Percentiles rank a stretch among this genome's conserved stretches.
phyloP scores from a whole-genome alignment of 2,113 vertebrate species.

The Sebastes fasciatus region DNA sequence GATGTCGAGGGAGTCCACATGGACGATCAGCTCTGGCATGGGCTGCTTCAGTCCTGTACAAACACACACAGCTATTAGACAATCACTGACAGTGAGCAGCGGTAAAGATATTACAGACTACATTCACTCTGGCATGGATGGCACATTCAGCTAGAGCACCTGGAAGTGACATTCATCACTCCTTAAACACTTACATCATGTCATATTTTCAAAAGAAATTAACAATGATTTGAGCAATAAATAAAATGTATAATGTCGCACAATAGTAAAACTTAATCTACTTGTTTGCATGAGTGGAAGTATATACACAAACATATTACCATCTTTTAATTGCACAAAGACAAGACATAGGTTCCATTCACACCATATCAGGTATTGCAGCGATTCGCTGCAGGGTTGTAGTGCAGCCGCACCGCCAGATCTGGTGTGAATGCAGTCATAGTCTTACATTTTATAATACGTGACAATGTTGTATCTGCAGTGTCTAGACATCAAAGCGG shows the following conservation, averaged over 20 bases:
- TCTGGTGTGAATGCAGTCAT: too few species aligned
- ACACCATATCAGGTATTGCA: too few species aligned
- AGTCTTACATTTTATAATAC: background rate
- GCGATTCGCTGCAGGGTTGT: too few species aligned
- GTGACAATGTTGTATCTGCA: background rate
- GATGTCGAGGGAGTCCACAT: slow-evolving; percentile 95
- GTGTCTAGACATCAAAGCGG: background rate
- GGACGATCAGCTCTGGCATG: slow-evolving; percentile 92
- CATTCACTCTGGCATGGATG: background rate
- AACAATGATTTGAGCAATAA: background rate
- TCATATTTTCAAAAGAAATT: background rate
- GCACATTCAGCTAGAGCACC: background rate
- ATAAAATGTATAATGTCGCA: too few species aligned
- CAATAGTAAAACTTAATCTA: too few species aligned
- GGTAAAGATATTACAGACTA: background rate
- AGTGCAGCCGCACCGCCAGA: too few species aligned
- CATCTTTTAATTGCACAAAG: too few species aligned
- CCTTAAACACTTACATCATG: background rate
- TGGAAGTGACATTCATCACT: background rate
- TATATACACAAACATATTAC: too few species aligned
- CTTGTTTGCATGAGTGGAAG: too few species aligned
- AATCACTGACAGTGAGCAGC: background rate
- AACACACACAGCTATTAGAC: slow-evolving; percentile 4
- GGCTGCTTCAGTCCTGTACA: slow-evolving; percentile 91
- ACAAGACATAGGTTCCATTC: too few species aligned